phyloP scores from a whole-genome alignment of 2,113 vertebrate genomes.

The Pheucticus melanocephalus region DNA sequence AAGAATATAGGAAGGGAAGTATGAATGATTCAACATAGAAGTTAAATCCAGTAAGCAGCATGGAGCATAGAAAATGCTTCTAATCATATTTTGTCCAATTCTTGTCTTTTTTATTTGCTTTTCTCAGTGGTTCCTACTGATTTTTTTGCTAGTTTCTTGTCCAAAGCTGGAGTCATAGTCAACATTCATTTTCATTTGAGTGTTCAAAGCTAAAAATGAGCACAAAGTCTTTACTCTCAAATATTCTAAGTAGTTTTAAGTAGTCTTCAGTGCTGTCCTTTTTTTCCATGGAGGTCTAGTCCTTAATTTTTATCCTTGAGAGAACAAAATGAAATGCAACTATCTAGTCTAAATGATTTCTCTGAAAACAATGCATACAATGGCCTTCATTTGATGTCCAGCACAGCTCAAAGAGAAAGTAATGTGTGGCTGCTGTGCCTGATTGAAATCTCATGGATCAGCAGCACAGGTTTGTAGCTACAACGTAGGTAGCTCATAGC shows the following conservation, averaged over 20 bases:
- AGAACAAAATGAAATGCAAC: background rate
- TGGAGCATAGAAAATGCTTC: background rate
- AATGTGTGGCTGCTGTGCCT: background rate
- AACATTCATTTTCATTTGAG: background rate
- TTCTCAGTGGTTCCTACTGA: background rate
- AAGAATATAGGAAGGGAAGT: background rate
- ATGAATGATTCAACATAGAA: background rate
- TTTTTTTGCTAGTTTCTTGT: background rate
- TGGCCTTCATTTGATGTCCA: background rate
- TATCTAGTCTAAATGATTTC: background rate
- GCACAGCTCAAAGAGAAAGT: background rate
- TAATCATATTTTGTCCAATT: background rate
- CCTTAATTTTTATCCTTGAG: background rate
- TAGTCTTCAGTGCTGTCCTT: background rate
- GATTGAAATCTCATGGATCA: background rate
- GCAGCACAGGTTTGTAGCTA: background rate
- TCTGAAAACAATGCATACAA: background rate
- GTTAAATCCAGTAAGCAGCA: background rate
- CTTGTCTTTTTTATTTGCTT: background rate
- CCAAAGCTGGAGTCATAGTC: background rate
- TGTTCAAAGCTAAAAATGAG: background rate
- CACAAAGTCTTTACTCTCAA: background rate
- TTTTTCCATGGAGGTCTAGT: background rate
- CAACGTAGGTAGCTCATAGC: background rate
- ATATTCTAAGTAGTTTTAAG: background rate